Evolutionary conservation across 2,797 vertebrate genomes (phyloP), one percentile per base, ranked within the genome.

Genomic region (Poecilia velifera): DNA sequence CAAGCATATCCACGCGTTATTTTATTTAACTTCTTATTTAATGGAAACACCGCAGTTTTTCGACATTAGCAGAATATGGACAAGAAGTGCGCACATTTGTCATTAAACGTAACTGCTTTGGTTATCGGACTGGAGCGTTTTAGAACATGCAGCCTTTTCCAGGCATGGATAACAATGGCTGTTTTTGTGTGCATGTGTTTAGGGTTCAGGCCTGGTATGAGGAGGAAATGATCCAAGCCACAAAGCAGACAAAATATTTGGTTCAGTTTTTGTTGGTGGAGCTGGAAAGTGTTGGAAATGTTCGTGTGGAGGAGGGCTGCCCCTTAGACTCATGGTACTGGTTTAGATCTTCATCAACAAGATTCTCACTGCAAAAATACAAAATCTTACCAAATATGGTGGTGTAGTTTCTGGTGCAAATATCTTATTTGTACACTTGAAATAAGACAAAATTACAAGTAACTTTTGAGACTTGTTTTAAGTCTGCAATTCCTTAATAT

Each of bases 201-300:
- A 97, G 96, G 90, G 92, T 96, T 85, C 95, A 95, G 88, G 81
- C 79, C 25, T 74, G 90, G 85, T 95, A 96, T 83, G 83, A 89
- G 86, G 77, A 7, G 28, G 90, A 96, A 82, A 80, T 96, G 80
- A 88, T 88, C 77, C 92, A 90, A 79, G 95, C 93, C 64, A 94
- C 93, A 78, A 90, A 88, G 76, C 94, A 79, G 70, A 95, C 94
- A 77, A 88, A 94, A 72, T 89, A 95, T 49, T 88, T 91, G 10
- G 90, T 94, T 70, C 93, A 95, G 8, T 97, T 97, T 88, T 93
- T 98, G 74, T 78, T 96, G 83, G 95, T 93, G 81, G 95, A 97
- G 90, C 89, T 98, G 43, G 96, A 98, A 92, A 96, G 95, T 36
- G 95, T 97, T 79, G 96, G 96, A 84, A 98, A 97, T 79, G 95